phyloP scores from a whole-genome alignment of 2,797 vertebrate species.

The Sphaeramia orbicularis region DNA sequence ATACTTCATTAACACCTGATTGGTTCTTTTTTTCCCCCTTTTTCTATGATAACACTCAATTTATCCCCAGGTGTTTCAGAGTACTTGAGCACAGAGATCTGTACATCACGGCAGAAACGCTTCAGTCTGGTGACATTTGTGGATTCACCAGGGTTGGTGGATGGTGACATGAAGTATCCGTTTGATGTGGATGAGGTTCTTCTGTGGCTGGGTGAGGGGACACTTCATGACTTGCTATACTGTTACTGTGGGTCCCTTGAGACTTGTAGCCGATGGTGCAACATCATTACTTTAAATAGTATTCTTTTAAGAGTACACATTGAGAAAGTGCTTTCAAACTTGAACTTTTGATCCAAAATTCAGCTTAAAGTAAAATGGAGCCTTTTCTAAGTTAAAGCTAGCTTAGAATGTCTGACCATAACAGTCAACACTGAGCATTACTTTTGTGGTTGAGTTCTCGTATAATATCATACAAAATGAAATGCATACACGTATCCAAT shows the following conservation, averaged over 20 bases:
- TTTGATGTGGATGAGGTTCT: slow-evolving; percentile 90
- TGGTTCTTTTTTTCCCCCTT: background rate
- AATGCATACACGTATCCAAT: too few species aligned
- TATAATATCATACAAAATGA: too few species aligned
- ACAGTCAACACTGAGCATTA: too few species aligned
- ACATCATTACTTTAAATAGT: slow-evolving; percentile 5
- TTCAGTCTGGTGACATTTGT: slow-evolving; percentile 91
- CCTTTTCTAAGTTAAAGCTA: background rate
- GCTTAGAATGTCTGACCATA: too few species aligned
- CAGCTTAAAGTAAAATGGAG: background rate
- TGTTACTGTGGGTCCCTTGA: background rate
- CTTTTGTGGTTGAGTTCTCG: too few species aligned
- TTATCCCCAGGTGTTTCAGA: slow-evolving; percentile 85
- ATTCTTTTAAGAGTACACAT: background rate
- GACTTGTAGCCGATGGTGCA: slow-evolving; percentile 2
- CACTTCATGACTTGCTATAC: background rate
- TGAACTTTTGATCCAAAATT: too few species aligned
- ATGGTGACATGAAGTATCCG: slow-evolving; percentile 92
- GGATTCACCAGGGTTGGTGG: slow-evolving; percentile 89
- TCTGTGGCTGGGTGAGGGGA: slow-evolving; percentile 86
- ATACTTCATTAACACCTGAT: background rate
- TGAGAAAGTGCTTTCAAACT: background rate
- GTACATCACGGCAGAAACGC: slow-evolving; percentile 90
- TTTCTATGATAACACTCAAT: background rate
- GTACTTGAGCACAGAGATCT: slow-evolving; percentile 90